phyloP scores from a whole-genome alignment of 23 tunicate genomes.

The Diplosoma virens region DNA sequence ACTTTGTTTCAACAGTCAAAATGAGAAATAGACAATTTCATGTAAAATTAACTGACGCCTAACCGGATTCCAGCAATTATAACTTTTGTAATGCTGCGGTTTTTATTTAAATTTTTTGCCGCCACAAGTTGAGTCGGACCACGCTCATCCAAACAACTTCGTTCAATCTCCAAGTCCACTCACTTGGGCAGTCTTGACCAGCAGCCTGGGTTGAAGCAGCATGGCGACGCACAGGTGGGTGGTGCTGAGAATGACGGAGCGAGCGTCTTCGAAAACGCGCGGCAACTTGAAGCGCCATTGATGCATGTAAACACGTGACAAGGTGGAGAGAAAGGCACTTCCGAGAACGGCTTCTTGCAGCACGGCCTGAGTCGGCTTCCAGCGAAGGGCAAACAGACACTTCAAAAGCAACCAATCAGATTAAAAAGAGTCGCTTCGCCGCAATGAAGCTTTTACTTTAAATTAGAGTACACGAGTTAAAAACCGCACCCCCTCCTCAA shows the following conservation, averaged over 20 bases:
- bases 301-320: slow-evolving; percentile 33
- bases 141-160: no score
- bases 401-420: neutral
- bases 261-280: slow-evolving; percentile 14
- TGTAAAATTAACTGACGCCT: no score
- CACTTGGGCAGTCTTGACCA: slow-evolving; percentile 63
- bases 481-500: no score
- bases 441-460: no score
- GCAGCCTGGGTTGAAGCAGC: slow-evolving; percentile 74
- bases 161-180: no score
- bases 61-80: no score
- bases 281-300: slow-evolving; percentile 77
- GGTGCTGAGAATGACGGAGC: slow-evolving; percentile 28
- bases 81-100: no score
- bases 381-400: slow-evolving; percentile 55
- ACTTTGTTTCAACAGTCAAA: no score
- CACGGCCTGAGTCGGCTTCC: slow-evolving; percentile 18
- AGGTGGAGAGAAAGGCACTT: slow-evolving; percentile 39
- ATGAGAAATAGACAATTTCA: no score
- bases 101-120: no score
- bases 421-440: neutral
- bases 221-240: slow-evolving; percentile 78
- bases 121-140: no score
- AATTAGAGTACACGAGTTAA: no score
- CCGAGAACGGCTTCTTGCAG: slow-evolving; percentile 58